Evolutionary conservation across 2,888 invertebrate species (phyloP), one percentile per base, ranked within the genome.

Genomic region (Troides aeacus): DNA sequence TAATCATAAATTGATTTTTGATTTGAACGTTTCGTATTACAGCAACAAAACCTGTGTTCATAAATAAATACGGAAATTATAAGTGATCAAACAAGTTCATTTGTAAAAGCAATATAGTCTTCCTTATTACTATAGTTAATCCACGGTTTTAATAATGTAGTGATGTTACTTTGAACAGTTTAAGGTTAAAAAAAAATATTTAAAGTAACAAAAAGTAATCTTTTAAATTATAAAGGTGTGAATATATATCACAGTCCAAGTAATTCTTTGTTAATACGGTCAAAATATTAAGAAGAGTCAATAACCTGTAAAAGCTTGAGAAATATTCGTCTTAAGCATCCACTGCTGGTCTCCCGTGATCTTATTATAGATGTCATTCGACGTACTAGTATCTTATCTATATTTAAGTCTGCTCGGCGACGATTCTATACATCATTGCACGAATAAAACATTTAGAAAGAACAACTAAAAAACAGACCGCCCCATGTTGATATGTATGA

Each of bases 341-440:
- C 86, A 87, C 88, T 84, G 86, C 83, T 84, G 86, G 88, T 89
- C 88, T 89, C 89, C 80, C 88, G 89, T 87, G 88, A 81, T 88
- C 92, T 92, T 92, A 92, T 90, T 91, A 89, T 92, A 92, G 92
- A 89, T 90, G 92, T 90, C 92, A 92, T 84, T 87, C 89, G 90
- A 90, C 89, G 92, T 88, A 89, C 89, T 87, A 85, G 86, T 87
- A 90, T 92, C 89, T 88, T 87, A 85, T 90, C 90, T 92, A 91
- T 88, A 92, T 92, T 87, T 92, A 92, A 90, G 84, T 79, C 79
- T 82, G 81, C 85, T 82, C 84, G 78, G 79, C 84, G 83, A 78
- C 81, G 82, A 80, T 82, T 61, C 70, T 78, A 81, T 80, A 81
- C 80, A 83, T 82, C 81, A 80, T 81, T 79, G 78, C 77, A 79